Evolutionary conservation across 2,888 invertebrate genomes (phyloP).

Genomic region (Andrena chrysosceles): DNA sequence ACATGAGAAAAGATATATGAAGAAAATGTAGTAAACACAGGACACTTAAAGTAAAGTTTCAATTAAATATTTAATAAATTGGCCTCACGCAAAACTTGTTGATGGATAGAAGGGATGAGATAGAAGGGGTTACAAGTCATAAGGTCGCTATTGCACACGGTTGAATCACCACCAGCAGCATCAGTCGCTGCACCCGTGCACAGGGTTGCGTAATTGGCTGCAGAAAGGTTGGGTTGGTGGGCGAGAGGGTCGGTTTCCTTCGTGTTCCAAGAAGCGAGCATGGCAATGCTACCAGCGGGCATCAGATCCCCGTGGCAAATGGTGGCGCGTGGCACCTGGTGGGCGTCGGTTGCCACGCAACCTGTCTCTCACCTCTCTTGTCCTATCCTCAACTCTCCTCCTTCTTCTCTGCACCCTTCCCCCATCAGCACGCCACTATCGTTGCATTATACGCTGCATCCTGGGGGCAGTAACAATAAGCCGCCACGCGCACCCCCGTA

Average conservation of each 20-base stretch:
- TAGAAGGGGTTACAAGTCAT: too few relatives aligned
- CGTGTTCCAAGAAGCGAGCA: slow-evolving; percentile 5
- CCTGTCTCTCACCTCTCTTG: slow-evolving; percentile 65
- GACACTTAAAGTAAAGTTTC: too few relatives aligned
- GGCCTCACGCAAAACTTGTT: too few relatives aligned
- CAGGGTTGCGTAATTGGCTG: slow-evolving; percentile 25
- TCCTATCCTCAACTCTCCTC: slow-evolving; percentile 56
- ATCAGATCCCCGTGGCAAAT: slow-evolving; percentile 25
- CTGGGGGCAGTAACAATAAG: slow-evolving; percentile 39
- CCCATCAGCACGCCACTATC: not conserved
- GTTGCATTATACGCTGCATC: slow-evolving; percentile 52
- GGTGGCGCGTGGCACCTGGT: slow-evolving; percentile 75
- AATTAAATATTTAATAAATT: too few relatives aligned
- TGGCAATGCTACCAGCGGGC: not conserved
- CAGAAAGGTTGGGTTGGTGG: not conserved
- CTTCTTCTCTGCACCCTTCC: not conserved
- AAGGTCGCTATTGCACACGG: not conserved
- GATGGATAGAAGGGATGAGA: too few relatives aligned
- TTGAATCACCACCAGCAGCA: not conserved
- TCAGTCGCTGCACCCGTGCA: slow-evolving; percentile 19
- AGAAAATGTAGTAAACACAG: too few relatives aligned
- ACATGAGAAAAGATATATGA: too few relatives aligned
- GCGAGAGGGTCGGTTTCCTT: not conserved
- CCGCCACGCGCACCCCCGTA: slow-evolving; percentile 39
- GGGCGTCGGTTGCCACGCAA: slow-evolving; percentile 80